A percentile compares a stretch with the other conserved stretches of the same genome.
Evolutionary conservation across 2,797 vertebrate genomes (phyloP).

Genomic region (Decapterus maruadsi): DNA sequence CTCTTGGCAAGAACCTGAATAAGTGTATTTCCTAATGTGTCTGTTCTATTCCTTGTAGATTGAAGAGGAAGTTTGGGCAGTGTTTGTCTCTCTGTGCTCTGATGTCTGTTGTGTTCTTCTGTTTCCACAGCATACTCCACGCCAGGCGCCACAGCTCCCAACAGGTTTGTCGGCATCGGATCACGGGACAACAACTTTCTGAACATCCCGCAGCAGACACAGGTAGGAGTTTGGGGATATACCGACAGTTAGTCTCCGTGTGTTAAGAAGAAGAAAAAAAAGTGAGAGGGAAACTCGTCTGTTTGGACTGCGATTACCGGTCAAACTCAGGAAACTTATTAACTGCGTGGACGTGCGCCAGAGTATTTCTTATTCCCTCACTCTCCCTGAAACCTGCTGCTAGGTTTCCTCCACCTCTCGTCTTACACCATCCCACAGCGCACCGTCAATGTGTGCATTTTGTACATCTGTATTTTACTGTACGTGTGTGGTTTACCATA

Average conservation of each 20-base stretch:
- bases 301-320: constrained; percentile 60
- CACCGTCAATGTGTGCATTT: constrained; percentile 58
- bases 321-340: constrained; percentile 64
- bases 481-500: constrained; percentile 72
- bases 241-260: constrained; percentile 7
- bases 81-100: constrained; percentile 26
- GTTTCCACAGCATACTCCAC: constrained; percentile 92
- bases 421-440: constrained; percentile 46
- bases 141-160: constrained; percentile 97
- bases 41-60: background rate
- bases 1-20: background rate
- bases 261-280: background rate
- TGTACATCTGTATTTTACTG: constrained; percentile 71
- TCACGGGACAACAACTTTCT: constrained; percentile 99
- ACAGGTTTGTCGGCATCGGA: constrained; percentile 99
- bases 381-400: constrained; percentile 70
- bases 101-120: constrained; percentile 39
- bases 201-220: constrained; percentile 97
- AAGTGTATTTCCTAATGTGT: background rate
- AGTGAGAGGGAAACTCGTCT: constrained; percentile 33
- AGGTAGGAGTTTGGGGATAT: constrained; percentile 82
- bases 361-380: constrained; percentile 55
- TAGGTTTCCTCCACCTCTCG: constrained; percentile 55
- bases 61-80: background rate
- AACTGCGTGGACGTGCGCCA: constrained; percentile 60